Conservation (phyloP, 2,888 invertebrate species). For the Melanostoma scalare region DNA sequence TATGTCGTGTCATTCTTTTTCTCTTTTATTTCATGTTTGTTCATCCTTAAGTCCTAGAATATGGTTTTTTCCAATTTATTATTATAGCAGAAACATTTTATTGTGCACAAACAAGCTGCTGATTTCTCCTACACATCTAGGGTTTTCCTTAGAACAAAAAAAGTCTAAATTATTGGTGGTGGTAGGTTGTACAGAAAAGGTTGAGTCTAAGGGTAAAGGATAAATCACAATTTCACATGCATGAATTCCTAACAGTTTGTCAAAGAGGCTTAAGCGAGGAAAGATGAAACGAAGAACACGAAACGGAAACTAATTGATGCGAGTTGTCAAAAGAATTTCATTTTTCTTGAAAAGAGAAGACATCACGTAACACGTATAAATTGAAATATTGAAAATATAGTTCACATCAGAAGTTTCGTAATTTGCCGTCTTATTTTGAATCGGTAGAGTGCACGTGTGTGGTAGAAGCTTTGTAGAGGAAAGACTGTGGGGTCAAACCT, state of each 20-base stretch:
- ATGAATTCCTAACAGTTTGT: constrained; percentile 36
- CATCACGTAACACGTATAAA: constrained; percentile 25
- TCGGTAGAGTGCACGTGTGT: constrained; percentile 51
- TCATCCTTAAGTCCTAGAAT: constrained; percentile 37
- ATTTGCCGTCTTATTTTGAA: background rate
- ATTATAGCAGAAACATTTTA: constrained; percentile 40
- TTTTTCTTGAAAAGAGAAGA: constrained; percentile 9
- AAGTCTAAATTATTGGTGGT: constrained; percentile 36
- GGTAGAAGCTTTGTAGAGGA: background rate
- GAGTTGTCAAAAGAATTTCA: constrained; percentile 18
- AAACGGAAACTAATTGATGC: constrained; percentile 59
- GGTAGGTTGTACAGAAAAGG: constrained; percentile 51
- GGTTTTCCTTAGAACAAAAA: too few species aligned
- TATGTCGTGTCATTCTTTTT: constrained; percentile 63
- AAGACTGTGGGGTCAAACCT: constrained; percentile 1
- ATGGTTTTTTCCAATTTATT: constrained; percentile 27
- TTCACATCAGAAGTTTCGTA: constrained; percentile 6
- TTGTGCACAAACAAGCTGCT: constrained; percentile 20
- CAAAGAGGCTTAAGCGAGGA: constrained; percentile 7
- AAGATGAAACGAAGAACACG: constrained; percentile 7
- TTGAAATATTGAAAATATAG: constrained; percentile 29
- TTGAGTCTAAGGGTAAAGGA: constrained; percentile 35
- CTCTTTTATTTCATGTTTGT: constrained; percentile 37
- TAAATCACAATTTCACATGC: constrained; percentile 48
- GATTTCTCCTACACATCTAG: too few species aligned